Base-by-base conservation (phyloP, 2,888 invertebrate species). In the Noctua janthe region DNA sequence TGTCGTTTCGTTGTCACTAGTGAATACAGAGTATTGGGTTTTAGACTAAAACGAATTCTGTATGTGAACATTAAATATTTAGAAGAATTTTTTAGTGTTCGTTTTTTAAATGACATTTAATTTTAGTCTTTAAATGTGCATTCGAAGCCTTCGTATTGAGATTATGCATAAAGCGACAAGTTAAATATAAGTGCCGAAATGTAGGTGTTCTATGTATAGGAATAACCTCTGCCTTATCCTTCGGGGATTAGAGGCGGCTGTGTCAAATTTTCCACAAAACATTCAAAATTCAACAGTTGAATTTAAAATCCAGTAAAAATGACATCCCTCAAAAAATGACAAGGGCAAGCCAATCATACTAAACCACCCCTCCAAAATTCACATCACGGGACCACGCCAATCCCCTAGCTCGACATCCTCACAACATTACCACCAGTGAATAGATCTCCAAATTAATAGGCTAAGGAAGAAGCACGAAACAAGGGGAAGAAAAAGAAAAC, bases 391-490 rank as follows among this genome's bases (percentile, higher is more conserved):
- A 62, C 67, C 51, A 15, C 67, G 67, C 47, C 76, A 69, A 75
- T 78, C 71, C 78, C 66, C 70, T 71, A 75, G 76, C 75, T 76
- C 56, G 56, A 78, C 76, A 79, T 84, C 75, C 69, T 73, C 76
- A 78, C 69, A 74, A 84, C 78, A 78, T 76, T 82, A 72, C 84
- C 74, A 87, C 80, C 76, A 77, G 84, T 81, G 76, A 88, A 89
- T 80, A 87, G 80, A 87, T 81, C 82, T 84, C 76, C 49, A 82
- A 89, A 88, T 88, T 89, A 90, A 85, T 84, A 85, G 76, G 80
- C 80, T 79, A 74, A 86, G 79, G 82, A 81, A 89, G 72, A 62
- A 76, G 85, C 67, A 73, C 82, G 71, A 87, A 86, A 88, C 82
- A 86, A 84, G 79, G 78, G 74, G 47, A 80, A 80, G 79, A 81